Evolutionary conservation across 2,113 vertebrate species (phyloP).

Genomic region (Gavia stellata): DNA sequence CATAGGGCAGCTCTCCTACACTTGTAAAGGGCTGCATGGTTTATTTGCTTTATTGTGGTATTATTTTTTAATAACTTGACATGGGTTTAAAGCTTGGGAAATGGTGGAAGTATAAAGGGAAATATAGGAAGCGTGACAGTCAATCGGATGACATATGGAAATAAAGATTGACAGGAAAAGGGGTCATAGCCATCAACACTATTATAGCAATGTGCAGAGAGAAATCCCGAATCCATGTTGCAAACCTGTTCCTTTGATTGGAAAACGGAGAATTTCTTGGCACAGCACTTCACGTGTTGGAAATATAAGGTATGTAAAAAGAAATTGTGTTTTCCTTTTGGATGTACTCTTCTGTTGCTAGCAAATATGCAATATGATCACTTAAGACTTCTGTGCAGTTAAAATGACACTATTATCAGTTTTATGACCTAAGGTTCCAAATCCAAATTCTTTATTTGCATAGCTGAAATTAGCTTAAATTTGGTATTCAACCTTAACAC

Average conservation of each 20-base stretch:
- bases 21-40: not conserved
- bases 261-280: not conserved
- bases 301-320: not conserved
- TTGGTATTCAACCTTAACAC: not conserved
- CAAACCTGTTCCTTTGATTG: not conserved
- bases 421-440: not conserved
- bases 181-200: not conserved
- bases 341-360: not conserved
- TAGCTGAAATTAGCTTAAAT: not conserved
- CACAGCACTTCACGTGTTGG: not conserved
- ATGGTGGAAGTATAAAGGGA: not conserved
- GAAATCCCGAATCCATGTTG: not conserved
- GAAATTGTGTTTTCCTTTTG: not conserved
- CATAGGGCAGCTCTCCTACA: not conserved
- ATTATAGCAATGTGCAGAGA: not conserved
- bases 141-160: not conserved
- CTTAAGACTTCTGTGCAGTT: not conserved
- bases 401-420: not conserved
- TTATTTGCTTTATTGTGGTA: not conserved
- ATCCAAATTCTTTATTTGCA: not conserved
- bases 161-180: not conserved
- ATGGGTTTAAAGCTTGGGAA: not conserved
- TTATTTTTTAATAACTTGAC: not conserved
- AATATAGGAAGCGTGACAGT: not conserved
- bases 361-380: not conserved